phyloP scores from a whole-genome alignment of 2,797 vertebrate genomes.

The Melanotaenia parkinsoni region DNA sequence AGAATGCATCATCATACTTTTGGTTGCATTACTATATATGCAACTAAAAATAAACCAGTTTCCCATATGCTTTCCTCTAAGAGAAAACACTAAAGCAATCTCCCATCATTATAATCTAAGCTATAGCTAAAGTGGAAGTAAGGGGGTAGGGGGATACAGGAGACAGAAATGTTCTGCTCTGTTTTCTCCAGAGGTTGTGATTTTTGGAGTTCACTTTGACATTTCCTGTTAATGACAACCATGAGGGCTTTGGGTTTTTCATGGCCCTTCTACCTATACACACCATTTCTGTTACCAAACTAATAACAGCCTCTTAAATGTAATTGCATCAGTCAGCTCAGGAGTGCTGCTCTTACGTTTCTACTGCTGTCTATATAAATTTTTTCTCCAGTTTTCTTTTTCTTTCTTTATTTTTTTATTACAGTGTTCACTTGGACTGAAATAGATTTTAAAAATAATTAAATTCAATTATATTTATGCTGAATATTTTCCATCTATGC shows the following conservation, averaged over 20 bases:
- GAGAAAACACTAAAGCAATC: slow-evolving; percentile 38
- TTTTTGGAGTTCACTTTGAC: slow-evolving; percentile 65
- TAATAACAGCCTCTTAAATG: slow-evolving; percentile 50
- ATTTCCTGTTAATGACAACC: slow-evolving; percentile 69
- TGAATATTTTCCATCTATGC: neutral
- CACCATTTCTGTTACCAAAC: slow-evolving; percentile 48
- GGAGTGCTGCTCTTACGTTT: slow-evolving; percentile 21
- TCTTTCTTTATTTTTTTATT: neutral
- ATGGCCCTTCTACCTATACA: slow-evolving; percentile 17
- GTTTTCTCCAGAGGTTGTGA: slow-evolving; percentile 44
- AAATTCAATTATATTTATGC: neutral
- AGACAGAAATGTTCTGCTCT: slow-evolving; percentile 44
- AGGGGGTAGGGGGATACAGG: neutral
- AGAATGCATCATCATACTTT: slow-evolving; percentile 6
- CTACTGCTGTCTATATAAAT: neutral
- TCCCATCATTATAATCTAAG: slow-evolving; percentile 46
- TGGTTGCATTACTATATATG: slow-evolving; percentile 6
- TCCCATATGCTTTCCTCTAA: slow-evolving; percentile 25
- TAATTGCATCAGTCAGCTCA: slow-evolving; percentile 32
- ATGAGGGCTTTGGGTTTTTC: slow-evolving; percentile 37
- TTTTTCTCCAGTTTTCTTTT: neutral
- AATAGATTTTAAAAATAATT: neutral
- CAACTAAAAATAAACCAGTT: slow-evolving; percentile 11
- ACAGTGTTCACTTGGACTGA: neutral
- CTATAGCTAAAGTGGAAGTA: slow-evolving; percentile 33